These are phyloP conservation scores for Poecilia picta DNA, from an alignment of 2,797 vertebrate genomes.

Conservation along the genomic window DNA sequence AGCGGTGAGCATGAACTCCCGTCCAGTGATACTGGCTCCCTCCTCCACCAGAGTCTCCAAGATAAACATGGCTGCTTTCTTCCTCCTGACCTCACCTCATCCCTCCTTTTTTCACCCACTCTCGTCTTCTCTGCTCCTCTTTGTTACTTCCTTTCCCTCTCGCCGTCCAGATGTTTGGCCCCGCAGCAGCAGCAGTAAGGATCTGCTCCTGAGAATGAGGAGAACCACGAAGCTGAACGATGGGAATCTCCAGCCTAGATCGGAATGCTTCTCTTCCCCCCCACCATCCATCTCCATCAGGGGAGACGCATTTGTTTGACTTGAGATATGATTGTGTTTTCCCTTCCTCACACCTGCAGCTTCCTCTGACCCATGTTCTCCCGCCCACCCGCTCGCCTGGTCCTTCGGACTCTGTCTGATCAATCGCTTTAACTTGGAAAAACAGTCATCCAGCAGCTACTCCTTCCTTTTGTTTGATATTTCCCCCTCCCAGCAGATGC, in stretches of 20 bases:
- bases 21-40: constrained; percentile 48
- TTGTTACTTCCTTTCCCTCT: constrained; percentile 28
- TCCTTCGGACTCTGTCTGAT: constrained; percentile 58
- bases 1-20: constrained; percentile 56
- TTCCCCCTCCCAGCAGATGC: constrained; percentile 32
- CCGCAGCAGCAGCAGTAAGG: constrained; percentile 34
- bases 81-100: constrained; percentile 54
- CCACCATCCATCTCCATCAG: constrained; percentile 79
- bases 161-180: constrained; percentile 70
- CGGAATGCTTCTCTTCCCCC: constrained; percentile 71
- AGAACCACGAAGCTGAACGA: constrained; percentile 42
- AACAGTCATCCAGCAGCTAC: constrained; percentile 64
- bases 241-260: constrained; percentile 69
- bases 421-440: constrained; percentile 67
- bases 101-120: constrained; percentile 26
- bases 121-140: constrained; percentile 21
- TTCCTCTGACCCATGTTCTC: constrained; percentile 69
- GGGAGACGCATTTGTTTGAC: constrained; percentile 75
- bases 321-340: constrained; percentile 81
- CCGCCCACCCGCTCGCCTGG: constrained; percentile 19
- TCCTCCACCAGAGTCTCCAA: constrained; percentile 58
- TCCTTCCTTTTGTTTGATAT: constrained; percentile 43
- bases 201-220: constrained; percentile 29
- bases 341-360: constrained; percentile 82
- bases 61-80: constrained; percentile 67